Evolutionary conservation across 2,113 vertebrate species (phyloP), one percentile per base, ranked within the genome.

Genomic region (Lagopus muta): DNA sequence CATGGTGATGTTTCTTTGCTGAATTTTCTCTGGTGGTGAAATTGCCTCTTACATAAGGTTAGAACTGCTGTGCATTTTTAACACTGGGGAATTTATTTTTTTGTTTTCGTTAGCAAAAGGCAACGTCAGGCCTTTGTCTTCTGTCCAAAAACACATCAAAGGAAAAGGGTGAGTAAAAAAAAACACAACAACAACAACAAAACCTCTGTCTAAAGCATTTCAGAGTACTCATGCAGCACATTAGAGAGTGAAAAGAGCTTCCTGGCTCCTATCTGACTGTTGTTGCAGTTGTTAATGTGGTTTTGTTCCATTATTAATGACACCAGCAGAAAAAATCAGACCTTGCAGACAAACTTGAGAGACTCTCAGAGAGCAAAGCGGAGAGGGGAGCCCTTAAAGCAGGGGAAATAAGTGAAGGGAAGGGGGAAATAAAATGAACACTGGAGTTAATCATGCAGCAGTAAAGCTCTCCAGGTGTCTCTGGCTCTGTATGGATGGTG

Each of bases 301-400:
- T 95, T 95, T 91, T 88, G 40, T 94, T 97, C 77, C 66, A 97
- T 95, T 96, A 96, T 96, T 97, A 96, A 97, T 96, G 91, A 87
- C 80, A 91, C 20, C 43, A 95, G 86, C 57, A 96, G 66, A 80
- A 93, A 57, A 88, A 92, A 94, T 81, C 52, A 65, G 47, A 40
- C 79, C 48, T 82, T 92, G 76, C 76, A 88, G 61, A 73, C 73
- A 83, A 92, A 86, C 72, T 16, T 84, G 47, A 88, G 47, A 94
- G 70, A 95, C n/a, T 95, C 90, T 92, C 71, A 30, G 43, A 45
- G 73, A 22, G 83, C 80, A 40, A 65, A 40, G 58, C 64, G 28
- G 82, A 25, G 60, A 10, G 32, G 38, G 5, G 6, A 50, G 32
- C 2, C 1, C 25, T 81, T 80, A 34, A 72, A 92, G 86, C 55